Conservation (phyloP, 2,113 vertebrate genomes). For the Cyphomyrus discorhynchus region DNA sequence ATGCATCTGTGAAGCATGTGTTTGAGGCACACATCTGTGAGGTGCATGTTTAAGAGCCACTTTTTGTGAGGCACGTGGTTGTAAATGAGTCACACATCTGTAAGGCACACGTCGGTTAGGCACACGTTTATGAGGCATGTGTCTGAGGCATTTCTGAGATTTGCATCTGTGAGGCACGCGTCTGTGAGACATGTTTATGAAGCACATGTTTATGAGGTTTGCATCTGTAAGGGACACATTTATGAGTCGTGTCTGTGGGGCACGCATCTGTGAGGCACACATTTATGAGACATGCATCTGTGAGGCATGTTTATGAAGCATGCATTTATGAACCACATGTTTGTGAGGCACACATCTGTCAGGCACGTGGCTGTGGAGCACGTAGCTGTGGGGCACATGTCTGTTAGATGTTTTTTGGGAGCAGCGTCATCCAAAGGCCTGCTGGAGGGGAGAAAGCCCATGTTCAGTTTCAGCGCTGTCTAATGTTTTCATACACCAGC, state of each 20-base stretch:
- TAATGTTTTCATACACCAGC: not conserved
- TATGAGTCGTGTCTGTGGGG: not conserved
- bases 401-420: not conserved
- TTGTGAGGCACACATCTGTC: not conserved
- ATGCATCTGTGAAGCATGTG: no score
- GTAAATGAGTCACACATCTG: no score
- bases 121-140: not conserved
- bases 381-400: no score
- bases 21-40: no score
- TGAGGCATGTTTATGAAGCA: not conserved
- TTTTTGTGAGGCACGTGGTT: no score
- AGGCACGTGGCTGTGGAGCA: no score
- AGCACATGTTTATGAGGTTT: not conserved
- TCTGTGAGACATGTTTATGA: not conserved
- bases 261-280: not conserved
- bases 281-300: not conserved
- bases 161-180: not conserved
- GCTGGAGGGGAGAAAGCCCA: not conserved
- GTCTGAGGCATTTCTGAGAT: no score
- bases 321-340: not conserved
- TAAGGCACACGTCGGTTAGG: no score
- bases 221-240: not conserved
- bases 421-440: not conserved
- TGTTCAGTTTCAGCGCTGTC: not conserved
- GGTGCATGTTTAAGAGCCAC: no score